These are phyloP conservation scores for Rhea americana DNA, from an alignment of 2,113 vertebrate genomes.

Conservation along the genomic window DNA sequence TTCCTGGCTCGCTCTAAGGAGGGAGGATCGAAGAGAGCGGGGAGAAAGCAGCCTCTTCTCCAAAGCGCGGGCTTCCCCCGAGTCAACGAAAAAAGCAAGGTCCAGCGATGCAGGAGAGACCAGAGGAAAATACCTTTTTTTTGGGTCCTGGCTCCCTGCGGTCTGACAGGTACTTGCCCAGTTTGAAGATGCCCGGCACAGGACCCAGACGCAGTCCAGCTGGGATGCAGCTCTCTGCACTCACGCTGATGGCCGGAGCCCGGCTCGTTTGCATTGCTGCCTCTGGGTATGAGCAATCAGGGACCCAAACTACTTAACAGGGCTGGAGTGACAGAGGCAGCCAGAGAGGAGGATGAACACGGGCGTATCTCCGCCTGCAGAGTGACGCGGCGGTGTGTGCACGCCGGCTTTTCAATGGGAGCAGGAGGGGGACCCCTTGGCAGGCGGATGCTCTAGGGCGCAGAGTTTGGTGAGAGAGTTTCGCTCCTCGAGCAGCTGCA, in stretches of 20 bases:
- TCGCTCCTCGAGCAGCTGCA: constrained; percentile 90
- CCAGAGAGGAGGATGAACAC: constrained; percentile 78
- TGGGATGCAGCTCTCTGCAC: constrained; percentile 93
- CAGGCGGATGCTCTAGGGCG: constrained; percentile 80
- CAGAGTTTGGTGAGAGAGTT: constrained; percentile 93
- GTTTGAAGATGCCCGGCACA: constrained; percentile 91
- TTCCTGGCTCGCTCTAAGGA: background rate
- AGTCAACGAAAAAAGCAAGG: background rate
- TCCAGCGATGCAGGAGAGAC: constrained; percentile 40
- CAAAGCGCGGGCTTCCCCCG: background rate
- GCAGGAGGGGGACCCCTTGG: constrained; percentile 83
- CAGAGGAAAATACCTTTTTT: constrained; percentile 87
- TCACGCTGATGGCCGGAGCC: constrained; percentile 87
- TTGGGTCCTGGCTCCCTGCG: constrained; percentile 93
- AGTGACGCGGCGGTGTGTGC: constrained; percentile 87
- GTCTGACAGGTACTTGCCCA: constrained; percentile 96
- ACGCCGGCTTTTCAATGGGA: constrained; percentile 91
- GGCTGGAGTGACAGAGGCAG: constrained; percentile 67
- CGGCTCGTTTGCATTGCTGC: constrained; percentile 87
- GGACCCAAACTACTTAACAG: constrained; percentile 70
- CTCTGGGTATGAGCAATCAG: constrained; percentile 77
- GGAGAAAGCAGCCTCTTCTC: background rate
- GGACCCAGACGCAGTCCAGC: constrained; percentile 93
- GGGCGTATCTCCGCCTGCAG: constrained; percentile 90
- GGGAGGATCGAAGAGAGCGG: background rate